These are phyloP conservation scores for Ennomos fuscantarius DNA, from an alignment of 2,888 invertebrate genomes.

Conservation along the genomic window DNA sequence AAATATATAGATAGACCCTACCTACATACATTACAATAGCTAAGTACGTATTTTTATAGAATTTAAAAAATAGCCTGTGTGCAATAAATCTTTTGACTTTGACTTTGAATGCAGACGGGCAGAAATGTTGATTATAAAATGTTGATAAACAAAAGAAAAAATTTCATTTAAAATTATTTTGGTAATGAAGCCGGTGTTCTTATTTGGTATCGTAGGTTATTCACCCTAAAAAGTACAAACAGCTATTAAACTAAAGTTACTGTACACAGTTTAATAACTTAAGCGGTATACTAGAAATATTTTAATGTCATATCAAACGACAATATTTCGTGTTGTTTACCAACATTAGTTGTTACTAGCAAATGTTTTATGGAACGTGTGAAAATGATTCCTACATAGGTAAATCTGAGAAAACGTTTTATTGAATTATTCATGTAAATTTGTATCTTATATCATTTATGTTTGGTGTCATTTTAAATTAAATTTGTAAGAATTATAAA, in stretches of 20 bases:
- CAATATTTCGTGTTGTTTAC: constrained; percentile 54
- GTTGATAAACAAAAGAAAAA: no score
- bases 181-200: neutral
- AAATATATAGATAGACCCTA: no score
- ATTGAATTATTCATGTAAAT: neutral
- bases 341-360: constrained; percentile 54
- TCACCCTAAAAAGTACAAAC: constrained; percentile 3
- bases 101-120: no score
- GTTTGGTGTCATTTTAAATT: constrained; percentile 4
- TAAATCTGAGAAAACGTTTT: neutral
- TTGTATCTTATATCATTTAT: constrained; percentile 1
- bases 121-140: no score
- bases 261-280: neutral
- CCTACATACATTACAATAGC: no score
- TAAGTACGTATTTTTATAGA: no score
- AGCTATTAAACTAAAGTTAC: neutral
- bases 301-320: constrained; percentile 51
- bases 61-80: no score
- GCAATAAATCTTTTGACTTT: no score
- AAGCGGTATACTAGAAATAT: neutral
- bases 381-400: constrained; percentile 7
- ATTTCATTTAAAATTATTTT: no score
- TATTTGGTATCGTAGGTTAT: neutral
- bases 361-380: constrained; percentile 33
- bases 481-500: constrained; percentile 32